A percentile compares a stretch with the other conserved stretches of the same genome.
Conservation (phyloP, 1,140 invertebrate genomes). For the Drosophila tsacasi region DNA sequence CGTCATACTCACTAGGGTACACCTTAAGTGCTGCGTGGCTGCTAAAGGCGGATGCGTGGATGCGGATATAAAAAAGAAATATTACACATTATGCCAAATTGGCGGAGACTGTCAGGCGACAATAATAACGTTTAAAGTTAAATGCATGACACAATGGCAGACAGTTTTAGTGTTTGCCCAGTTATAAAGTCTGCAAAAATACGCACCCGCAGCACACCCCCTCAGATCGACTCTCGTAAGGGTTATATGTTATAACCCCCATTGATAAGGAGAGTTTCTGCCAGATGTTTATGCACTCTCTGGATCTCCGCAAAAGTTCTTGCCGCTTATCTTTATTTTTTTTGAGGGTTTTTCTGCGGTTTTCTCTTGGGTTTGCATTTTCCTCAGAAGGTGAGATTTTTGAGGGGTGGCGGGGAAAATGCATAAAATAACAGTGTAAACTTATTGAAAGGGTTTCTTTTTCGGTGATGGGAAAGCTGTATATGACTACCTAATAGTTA, state of each 20-base stretch:
- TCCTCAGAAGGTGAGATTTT: conserved; percentile 10
- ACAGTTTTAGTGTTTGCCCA: conserved; percentile 73
- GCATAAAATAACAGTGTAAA: conserved; percentile 9
- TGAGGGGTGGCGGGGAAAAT: background rate
- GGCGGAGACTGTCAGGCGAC: conserved; percentile 79
- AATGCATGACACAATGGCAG: conserved; percentile 74
- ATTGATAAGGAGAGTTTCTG: conserved; percentile 37
- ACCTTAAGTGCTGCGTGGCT: conserved; percentile 62
- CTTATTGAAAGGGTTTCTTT: background rate
- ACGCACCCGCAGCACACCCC: conserved; percentile 8
- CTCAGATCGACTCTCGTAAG: conserved; percentile 7
- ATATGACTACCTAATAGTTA: background rate
- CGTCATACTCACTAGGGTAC: conserved; percentile 24
- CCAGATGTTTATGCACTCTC: conserved; percentile 56
- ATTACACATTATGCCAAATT: conserved; percentile 83
- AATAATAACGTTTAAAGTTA: conserved; percentile 82
- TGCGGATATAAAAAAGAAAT: conserved; percentile 82
- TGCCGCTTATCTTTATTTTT: conserved; percentile 41
- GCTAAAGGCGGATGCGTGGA: conserved; percentile 56
- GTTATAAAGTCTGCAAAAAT: conserved; percentile 66
- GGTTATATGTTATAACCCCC: conserved; percentile 32
- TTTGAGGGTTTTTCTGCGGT: background rate
- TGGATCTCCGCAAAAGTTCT: conserved; percentile 30
- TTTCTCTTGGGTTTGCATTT: conserved; percentile 1
- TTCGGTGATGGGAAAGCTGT: background rate